Evolutionary conservation across 2,888 invertebrate species (phyloP).

Genomic region (Calameuta idolon): DNA sequence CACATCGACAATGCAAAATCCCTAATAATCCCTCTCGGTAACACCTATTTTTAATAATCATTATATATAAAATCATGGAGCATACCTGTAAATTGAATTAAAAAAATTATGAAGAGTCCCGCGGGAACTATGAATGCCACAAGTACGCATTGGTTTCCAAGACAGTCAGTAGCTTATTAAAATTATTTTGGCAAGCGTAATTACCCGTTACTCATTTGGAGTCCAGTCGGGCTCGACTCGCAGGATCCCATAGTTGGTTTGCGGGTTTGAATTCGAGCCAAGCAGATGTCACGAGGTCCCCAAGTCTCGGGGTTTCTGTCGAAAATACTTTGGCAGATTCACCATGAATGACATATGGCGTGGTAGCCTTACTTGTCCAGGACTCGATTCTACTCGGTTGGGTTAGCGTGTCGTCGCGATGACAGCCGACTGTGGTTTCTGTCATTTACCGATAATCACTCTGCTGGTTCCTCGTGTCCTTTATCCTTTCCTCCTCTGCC

Average conservation of each 20-base stretch:
- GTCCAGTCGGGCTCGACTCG: not conserved
- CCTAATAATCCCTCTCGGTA: not conserved
- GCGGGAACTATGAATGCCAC: not conserved
- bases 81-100: not conserved
- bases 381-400: not conserved
- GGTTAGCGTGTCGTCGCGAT: constrained; percentile 24
- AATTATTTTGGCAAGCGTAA: constrained; percentile 35
- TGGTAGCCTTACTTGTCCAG: not conserved
- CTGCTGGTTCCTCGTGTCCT: constrained; percentile 34
- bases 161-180: constrained; percentile 18
- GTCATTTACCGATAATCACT: constrained; percentile 58
- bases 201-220: constrained; percentile 23
- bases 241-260: constrained; percentile 6
- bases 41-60: not conserved
- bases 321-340: constrained; percentile 18
- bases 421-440: constrained; percentile 58
- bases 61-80: not conserved
- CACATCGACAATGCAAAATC: not conserved
- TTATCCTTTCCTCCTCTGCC: not conserved
- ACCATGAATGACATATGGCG: not conserved
- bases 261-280: constrained; percentile 26
- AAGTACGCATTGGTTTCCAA: not conserved
- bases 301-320: constrained; percentile 24
- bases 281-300: constrained; percentile 32
- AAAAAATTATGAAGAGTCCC: not conserved